Evolutionary conservation across 1,140 invertebrate species (phyloP), one percentile per base, ranked within the genome.

Genomic region (Trichonephila clavata): DNA sequence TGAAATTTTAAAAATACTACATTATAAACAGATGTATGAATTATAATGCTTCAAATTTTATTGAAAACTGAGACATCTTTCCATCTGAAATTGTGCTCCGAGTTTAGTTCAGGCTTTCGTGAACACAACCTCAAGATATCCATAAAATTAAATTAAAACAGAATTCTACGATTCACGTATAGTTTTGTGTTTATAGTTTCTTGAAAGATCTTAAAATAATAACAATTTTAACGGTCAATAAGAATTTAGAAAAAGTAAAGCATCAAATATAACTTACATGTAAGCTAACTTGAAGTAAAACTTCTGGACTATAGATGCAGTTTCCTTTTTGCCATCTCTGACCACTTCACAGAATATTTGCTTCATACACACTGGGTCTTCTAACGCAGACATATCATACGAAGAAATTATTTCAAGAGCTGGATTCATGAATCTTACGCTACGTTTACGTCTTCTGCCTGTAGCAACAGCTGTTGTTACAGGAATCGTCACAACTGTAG

Each of bases 401-500:
- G 65, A 27, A 20, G 81, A 63, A 57, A 94, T 92, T 2, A 86
- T 88, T 16, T 94, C 90, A 14, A 94, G 81, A 32, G 91, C 94
- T 18, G 94, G 94, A 65, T 94, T 94, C 14, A 88, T 39, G 43
- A 88, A 86, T 13, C 24, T 50, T 14, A 94, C 24, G 71, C 65
- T 86, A 5, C 93, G n/a, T n/a, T 88, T 88, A 14, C 88, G 59
- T 87, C 91, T 60, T 63, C 94, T 63, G 21, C 94, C 90, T 7
- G 86, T 90, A 81, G 89, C 94, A 4, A 93, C 91, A 43, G 93
- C 93, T 63, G 93, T 94, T 43, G 87, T 90, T 5, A 94, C 93
- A 32, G 93, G 93, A 3, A 94, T 94, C 8, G 93, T 94, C 27
- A 94, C 90, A 65, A 94, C 91, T 20, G 89, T 92, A 65, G 94